Evolutionary conservation across 2,113 vertebrate genomes (phyloP).

Genomic region (Pachycephala philippinensis): DNA sequence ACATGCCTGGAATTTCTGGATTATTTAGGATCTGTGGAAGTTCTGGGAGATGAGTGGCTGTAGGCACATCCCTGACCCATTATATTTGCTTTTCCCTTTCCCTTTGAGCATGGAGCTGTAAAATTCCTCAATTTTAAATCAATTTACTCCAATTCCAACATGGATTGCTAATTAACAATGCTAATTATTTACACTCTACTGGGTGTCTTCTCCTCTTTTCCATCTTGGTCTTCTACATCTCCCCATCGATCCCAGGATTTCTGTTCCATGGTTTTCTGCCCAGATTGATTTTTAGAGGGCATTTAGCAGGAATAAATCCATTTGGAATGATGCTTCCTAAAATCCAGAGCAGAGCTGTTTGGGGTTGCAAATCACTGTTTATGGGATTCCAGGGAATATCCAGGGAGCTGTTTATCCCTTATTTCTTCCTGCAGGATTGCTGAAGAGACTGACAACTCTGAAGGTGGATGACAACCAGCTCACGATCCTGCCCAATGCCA

Average conservation of each 20-base stretch:
- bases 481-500: constrained; percentile 90
- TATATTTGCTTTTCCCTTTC: neutral
- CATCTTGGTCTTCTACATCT: neutral
- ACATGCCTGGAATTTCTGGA: neutral
- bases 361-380: neutral
- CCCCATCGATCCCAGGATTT: neutral
- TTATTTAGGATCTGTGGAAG: neutral
- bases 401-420: neutral
- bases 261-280: neutral
- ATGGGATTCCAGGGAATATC: neutral
- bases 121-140: neutral
- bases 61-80: no score
- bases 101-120: neutral
- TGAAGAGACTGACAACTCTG: constrained; percentile 96
- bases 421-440: constrained; percentile 76
- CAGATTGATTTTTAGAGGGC: neutral
- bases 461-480: constrained; percentile 99
- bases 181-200: neutral
- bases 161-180: neutral
- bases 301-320: neutral
- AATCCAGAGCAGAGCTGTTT: neutral
- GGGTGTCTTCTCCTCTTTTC: neutral
- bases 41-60: neutral
- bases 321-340: neutral
- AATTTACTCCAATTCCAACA: neutral